A percentile compares a stretch with the other conserved stretches of the same genome.
Evolutionary conservation across 92 coral and sea anemone species (phyloP).

Genomic region (Heteractis magnifica): DNA sequence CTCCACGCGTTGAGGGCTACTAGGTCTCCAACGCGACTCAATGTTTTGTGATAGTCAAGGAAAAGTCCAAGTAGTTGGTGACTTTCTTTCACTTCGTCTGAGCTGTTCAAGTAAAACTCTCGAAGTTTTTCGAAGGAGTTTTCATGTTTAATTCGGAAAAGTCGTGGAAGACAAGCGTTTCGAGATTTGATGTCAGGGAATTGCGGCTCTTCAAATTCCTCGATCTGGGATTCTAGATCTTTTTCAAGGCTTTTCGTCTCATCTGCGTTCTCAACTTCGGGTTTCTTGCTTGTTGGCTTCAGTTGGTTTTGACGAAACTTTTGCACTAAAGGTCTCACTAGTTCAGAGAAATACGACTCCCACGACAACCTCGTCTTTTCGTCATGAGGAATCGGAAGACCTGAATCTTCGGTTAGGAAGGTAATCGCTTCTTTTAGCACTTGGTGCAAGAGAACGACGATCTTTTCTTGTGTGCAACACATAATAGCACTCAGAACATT

Average conservation of each 20-base stretch:
- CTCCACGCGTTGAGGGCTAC: conserved; percentile 65
- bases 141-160: conserved; percentile 65
- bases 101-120: conserved; percentile 54
- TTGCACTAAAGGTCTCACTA: conserved; percentile 17
- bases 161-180: conserved; percentile 58
- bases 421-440: conserved; percentile 53
- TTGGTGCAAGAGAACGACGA: conserved; percentile 62
- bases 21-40: conserved; percentile 63
- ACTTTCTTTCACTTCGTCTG: conserved; percentile 38
- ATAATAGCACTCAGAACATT: conserved; percentile 49
- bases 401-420: conserved; percentile 41
- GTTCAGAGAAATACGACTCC: conserved; percentile 41
- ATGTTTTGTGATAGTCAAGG: conserved; percentile 59
- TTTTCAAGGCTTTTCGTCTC: background rate
- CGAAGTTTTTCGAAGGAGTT: conserved; percentile 62
- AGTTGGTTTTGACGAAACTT: conserved; percentile 14
- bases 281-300: background rate
- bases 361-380: conserved; percentile 29
- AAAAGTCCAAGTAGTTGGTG: conserved; percentile 82
- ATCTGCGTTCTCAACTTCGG: background rate
- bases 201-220: conserved; percentile 58
- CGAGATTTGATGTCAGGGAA: conserved; percentile 36
- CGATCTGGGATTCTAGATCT: conserved; percentile 37
- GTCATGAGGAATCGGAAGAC: conserved; percentile 14
- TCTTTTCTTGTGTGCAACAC: conserved; percentile 62